A percentile compares a stretch with the other conserved stretches of the same genome.
These are phyloP conservation scores for Atractosteus spatula DNA, from an alignment of 2,113 vertebrate genomes.

Conservation along the genomic window DNA sequence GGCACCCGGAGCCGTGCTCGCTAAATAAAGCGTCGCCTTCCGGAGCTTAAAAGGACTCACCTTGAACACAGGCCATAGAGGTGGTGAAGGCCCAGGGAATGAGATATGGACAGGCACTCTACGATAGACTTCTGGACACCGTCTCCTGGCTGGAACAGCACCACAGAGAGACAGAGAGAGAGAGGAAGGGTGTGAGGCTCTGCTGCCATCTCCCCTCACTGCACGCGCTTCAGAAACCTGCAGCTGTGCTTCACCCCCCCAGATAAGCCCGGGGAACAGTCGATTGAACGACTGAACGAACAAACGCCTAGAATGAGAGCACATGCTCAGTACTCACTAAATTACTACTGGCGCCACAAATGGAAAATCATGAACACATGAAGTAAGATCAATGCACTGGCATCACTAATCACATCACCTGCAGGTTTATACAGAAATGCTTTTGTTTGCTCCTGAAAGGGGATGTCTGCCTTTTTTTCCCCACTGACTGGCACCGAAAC, in stretches of 20 bases:
- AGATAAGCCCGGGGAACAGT: not conserved
- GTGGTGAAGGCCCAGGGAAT: conserved; percentile 74
- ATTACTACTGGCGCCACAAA: too few species aligned
- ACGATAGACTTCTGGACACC: conserved; percentile 77
- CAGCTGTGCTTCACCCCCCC: not conserved
- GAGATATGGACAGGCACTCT: conserved; percentile 85
- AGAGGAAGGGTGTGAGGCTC: not conserved
- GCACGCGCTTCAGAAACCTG: not conserved
- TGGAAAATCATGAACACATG: too few species aligned
- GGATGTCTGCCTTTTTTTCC: not conserved
- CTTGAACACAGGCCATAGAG: conserved; percentile 80
- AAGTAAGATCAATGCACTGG: too few species aligned
- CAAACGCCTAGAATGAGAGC: too few species aligned
- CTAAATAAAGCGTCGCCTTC: too few species aligned
- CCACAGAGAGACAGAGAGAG: not conserved
- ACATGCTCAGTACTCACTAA: too few species aligned
- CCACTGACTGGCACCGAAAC: too few species aligned
- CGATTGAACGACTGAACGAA: too few species aligned
- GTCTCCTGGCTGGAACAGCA: conserved; percentile 66
- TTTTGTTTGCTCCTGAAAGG: not conserved
- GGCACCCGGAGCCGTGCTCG: too few species aligned
- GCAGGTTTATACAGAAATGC: too few species aligned
- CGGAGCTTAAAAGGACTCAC: conserved; percentile 60
- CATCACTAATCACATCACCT: too few species aligned
- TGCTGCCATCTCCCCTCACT: too few species aligned